phyloP scores from a whole-genome alignment of 2,797 vertebrate genomes.

The Pempheris klunzingeri region DNA sequence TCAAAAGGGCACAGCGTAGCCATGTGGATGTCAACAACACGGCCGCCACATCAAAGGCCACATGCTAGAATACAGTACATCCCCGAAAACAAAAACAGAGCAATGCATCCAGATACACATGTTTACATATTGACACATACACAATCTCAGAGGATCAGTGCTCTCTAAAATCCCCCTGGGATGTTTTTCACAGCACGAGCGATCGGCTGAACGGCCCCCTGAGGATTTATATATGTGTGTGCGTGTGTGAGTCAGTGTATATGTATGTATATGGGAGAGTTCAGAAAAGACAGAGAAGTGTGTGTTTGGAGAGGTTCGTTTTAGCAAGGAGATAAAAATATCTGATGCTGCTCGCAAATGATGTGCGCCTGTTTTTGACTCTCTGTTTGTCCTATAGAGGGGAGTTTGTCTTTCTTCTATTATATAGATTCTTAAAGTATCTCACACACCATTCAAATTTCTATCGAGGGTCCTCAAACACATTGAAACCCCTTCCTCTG shows the following conservation, averaged over 20 bases:
- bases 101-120: constrained; percentile 69
- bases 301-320: constrained; percentile 37
- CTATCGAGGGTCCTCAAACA: background rate
- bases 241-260: constrained; percentile 9
- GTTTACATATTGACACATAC: constrained; percentile 78
- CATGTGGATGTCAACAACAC: constrained; percentile 68
- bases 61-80: constrained; percentile 52
- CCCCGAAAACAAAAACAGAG: constrained; percentile 76
- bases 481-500: background rate
- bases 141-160: constrained; percentile 77
- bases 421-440: background rate
- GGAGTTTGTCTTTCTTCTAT: background rate
- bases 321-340: constrained; percentile 42
- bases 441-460: background rate
- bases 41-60: constrained; percentile 47
- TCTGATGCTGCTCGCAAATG: background rate
- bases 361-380: background rate
- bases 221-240: constrained; percentile 55
- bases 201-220: constrained; percentile 46
- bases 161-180: constrained; percentile 65
- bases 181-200: constrained; percentile 76
- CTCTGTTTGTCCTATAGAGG: background rate
- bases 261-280: constrained; percentile 13
- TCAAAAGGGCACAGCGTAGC: constrained; percentile 53
- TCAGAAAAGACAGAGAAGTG: constrained; percentile 23